Percentiles rank a stretch among this genome's conserved stretches.
Conservation (phyloP, 2,113 vertebrate species). For the Colossoma macropomum region DNA sequence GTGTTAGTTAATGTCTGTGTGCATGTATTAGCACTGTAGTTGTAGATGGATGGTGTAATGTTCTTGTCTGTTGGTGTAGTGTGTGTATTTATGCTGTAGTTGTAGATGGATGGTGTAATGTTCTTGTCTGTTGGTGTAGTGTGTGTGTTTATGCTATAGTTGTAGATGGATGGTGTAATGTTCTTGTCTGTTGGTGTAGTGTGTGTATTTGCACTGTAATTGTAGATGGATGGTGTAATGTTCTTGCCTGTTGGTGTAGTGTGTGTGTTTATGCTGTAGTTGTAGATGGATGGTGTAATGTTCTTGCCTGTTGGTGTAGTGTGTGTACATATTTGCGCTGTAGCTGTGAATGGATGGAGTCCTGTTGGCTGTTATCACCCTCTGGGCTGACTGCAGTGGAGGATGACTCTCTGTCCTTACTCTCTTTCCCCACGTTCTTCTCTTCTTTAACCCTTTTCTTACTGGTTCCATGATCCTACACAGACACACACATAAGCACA, state of each 20-base stretch:
- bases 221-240: no score
- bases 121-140: no score
- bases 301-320: slow-evolving; percentile 61
- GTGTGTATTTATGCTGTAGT: no score
- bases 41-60: no score
- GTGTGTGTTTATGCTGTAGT: no score
- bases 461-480: not conserved
- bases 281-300: no score
- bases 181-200: no score
- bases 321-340: slow-evolving; percentile 46
- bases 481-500: not conserved
- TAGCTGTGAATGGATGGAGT: not conserved
- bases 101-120: no score
- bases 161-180: no score
- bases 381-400: not conserved
- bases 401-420: not conserved
- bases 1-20: not conserved
- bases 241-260: slow-evolving; percentile 62
- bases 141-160: no score
- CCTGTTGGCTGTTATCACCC: not conserved
- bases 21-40: slow-evolving; percentile 10
- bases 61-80: slow-evolving; percentile 18
- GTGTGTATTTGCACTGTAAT: no score
- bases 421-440: slow-evolving; percentile 18
- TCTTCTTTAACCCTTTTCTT: slow-evolving; percentile 18